Evolutionary conservation across 2,113 vertebrate genomes (phyloP), one percentile per base, ranked within the genome.

Genomic region (Serilophus lunatus): DNA sequence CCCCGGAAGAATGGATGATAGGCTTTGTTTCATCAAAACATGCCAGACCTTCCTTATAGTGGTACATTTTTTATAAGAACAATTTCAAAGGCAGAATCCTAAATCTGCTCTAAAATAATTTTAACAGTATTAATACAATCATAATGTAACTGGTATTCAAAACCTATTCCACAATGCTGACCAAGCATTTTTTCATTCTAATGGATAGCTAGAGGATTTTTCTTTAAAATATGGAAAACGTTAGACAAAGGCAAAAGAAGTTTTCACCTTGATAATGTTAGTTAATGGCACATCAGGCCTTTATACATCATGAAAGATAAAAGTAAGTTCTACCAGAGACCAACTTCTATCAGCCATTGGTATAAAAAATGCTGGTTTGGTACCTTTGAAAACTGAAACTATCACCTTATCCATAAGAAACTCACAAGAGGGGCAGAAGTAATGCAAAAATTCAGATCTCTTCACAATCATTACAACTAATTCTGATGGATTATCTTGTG

Each of bases 401-500:
- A 44, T 84, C 80, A 51, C 64, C 31, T 95, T 71, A 70, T 68
- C 35, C 44, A 18, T 40, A 56, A 77, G 38, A 78, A 88, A 86
- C 7, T 66, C 60, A 42, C n/a, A 93, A 81, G 44, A 86, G 56
- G 42, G 33, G 44, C 31, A 83, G 56, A 16, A 86, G 68, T 25
- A 68, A 40, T n/a, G 31, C 56, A 35, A 81, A 83, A 93, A 80
- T 60, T 83, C 63, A 36, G 31, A 86, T 66, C 42, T 80, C 75
- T 80, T 85, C 31, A 70, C 28, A 76, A 29, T 77, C 75, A 10
- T 68, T 89, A 57, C 80, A 75, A 85, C 54, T 87, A 90, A 87
- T 79, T 91, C 64, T 80, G 69, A 82, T 72, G 50, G 60, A 91
- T 82, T 92, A 85, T 72, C 54, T 85, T 91, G 10, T 54, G 63